Evolutionary conservation across 1,140 invertebrate genomes (phyloP).

Genomic region (Papilio glaucus): DNA sequence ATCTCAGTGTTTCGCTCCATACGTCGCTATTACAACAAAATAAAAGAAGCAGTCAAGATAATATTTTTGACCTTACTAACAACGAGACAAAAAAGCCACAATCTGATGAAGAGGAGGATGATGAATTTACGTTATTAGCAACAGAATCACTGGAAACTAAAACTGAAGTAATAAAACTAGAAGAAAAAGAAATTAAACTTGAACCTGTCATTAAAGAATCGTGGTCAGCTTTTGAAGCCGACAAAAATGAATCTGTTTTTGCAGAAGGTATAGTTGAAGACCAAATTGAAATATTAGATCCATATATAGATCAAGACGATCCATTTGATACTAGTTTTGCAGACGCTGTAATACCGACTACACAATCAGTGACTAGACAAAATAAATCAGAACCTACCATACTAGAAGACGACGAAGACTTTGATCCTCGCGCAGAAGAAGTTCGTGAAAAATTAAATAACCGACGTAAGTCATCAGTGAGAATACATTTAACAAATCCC

Average conservation of each 20-base stretch:
- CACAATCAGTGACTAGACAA: conserved; percentile 75
- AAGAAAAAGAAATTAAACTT: conserved; percentile 65
- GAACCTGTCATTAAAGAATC: conserved; percentile 80
- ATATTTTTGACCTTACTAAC: conserved; percentile 44
- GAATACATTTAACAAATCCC: conserved; percentile 84
- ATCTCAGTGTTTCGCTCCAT: conserved; percentile 85
- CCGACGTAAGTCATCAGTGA: conserved; percentile 83
- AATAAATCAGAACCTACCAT: conserved; percentile 84
- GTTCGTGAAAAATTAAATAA: conserved; percentile 75
- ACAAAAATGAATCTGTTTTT: conserved; percentile 94
- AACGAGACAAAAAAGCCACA: conserved; percentile 42
- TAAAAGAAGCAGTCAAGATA: conserved; percentile 59
- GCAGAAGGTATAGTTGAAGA: conserved; percentile 88
- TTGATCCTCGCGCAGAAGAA: conserved; percentile 87
- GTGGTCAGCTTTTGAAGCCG: conserved; percentile 87
- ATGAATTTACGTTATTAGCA: conserved; percentile 90
- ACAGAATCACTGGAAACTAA: conserved; percentile 87
- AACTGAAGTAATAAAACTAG: conserved; percentile 69
- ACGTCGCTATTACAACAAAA: conserved; percentile 81
- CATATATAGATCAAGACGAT: conserved; percentile 84
- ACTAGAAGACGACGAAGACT: conserved; percentile 87
- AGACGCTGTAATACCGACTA: conserved; percentile 87
- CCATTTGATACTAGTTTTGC: conserved; percentile 95
- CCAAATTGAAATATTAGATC: conserved; percentile 73
- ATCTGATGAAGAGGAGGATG: conserved; percentile 84